Base-by-base conservation (phyloP, 2,888 invertebrate genomes). In the Neelides folsomi region DNA sequence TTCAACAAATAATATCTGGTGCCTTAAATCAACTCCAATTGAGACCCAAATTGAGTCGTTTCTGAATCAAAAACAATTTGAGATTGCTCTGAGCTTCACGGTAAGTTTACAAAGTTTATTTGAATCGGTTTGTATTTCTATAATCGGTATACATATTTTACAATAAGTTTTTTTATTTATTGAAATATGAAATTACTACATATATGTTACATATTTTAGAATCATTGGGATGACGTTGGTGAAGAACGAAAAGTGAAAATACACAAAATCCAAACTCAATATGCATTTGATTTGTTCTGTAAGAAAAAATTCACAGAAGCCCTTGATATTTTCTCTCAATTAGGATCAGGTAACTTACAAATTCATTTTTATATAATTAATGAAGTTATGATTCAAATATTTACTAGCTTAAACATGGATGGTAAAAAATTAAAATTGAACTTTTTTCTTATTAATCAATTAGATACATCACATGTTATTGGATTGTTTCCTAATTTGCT, bases 381-480 rank as follows among this genome's bases (percentile, higher is more conserved):
- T n/a, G n/a, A n/a, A n/a, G n/a, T n/a, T n/a, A n/a, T n/a, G n/a
- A n/a, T n/a, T n/a, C n/a, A n/a, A n/a, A n/a, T n/a, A n/a, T n/a
- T n/a, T n/a, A n/a, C n/a, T n/a, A n/a, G n/a, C n/a, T n/a, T n/a
- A n/a, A n/a, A n/a, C n/a, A n/a, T n/a, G n/a, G n/a, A n/a, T n/a
- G n/a, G n/a, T n/a, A n/a, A n/a, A n/a, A n/a, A n/a, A n/a, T n/a
- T n/a, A n/a, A n/a, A n/a, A n/a, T n/a, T n/a, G n/a, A n/a, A 27
- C 3, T 27, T 27, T 27, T 7, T 27, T 5, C 27, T 27, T 27
- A 5, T 27, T 27, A n/a, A n/a, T n/a, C n/a, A n/a, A n/a, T n/a
- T n/a, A 76, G 94, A 97, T 73, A 93, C 95, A 0, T 85, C 88
- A 42, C 87, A 93, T 69, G 95, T 98, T 9, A 94, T 98, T 57